A percentile compares a stretch with the other conserved stretches of the same genome.
Evolutionary conservation across 2,888 invertebrate species (phyloP).

Genomic region (Coecobrya sp.): DNA sequence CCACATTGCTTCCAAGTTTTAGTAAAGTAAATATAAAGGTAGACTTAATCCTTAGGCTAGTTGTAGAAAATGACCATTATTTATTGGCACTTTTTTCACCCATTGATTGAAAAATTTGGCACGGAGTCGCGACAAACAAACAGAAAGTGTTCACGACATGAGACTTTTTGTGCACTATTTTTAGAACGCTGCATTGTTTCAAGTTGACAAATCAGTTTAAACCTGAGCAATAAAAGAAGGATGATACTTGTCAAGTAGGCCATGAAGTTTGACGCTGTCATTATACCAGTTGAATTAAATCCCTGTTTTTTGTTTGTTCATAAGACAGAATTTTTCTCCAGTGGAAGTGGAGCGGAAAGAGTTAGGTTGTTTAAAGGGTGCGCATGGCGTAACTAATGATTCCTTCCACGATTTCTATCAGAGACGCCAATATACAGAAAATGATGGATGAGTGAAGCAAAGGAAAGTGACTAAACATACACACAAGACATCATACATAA

Average conservation of each 20-base stretch:
- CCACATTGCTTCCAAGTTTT: too few relatives aligned
- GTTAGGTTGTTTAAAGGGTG: not conserved
- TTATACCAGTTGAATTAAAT: not conserved
- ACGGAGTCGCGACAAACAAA: not conserved
- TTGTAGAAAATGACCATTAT: too few relatives aligned
- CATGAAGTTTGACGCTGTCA: not conserved
- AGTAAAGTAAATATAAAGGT: too few relatives aligned
- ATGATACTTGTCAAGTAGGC: not conserved
- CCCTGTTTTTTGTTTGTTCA: not conserved
- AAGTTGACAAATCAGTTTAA: not conserved
- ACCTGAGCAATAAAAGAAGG: not conserved
- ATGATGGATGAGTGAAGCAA: constrained; percentile 14
- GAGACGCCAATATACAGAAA: not conserved
- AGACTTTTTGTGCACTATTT: too few relatives aligned
- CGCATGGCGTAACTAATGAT: not conserved
- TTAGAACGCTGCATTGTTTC: not conserved
- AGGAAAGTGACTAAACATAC: not conserved
- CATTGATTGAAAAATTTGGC: not conserved
- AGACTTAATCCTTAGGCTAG: too few relatives aligned
- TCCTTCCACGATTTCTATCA: constrained; percentile 28
- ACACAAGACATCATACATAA: not conserved
- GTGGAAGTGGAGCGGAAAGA: not conserved
- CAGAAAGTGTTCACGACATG: too few relatives aligned
- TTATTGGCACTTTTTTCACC: not conserved
- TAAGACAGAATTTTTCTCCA: not conserved